Evolutionary conservation across 2,888 invertebrate genomes (phyloP), one percentile per base, ranked within the genome.

Genomic region (Pimpla rufipes): DNA sequence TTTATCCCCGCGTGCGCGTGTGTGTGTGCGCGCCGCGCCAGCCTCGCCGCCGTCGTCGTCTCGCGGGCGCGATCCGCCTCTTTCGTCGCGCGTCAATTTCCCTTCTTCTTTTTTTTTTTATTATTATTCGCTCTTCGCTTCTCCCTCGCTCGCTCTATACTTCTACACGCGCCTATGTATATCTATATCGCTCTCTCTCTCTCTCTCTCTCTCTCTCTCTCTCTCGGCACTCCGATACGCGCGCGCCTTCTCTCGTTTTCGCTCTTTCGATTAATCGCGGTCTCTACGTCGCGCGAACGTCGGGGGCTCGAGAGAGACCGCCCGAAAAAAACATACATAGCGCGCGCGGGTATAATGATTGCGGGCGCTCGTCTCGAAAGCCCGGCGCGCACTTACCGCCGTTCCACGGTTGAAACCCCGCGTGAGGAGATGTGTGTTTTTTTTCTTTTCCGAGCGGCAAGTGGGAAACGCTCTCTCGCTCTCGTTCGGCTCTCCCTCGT

Each of bases 331-430:
- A 59, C 4, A 21, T 18, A 23, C 10, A 21, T 55, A 55, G 13
- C 4, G 21, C 13, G 55, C 13, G 23, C 18, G 16, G 11, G n/a
- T 59, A 59, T 35, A 35, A 62, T 18, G 42, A 66, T 23, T 42
- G 23, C n/a, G 6, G 13, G 5, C 64, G 42, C 21, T 67, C 73
- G 76, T 77, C 77, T n/a, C n/a, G 47, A 78, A 84, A 74, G 62
- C 83, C 76, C 83, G 80, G 83, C 80, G 83, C 83, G 83, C 77
- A 84, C 83, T 84, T 80, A 84, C 83, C 83, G 57, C 55, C 57
- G 59, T 59, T 76, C 62, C 76, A 80, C 42, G 50, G 73, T 71
- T 68, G 55, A 84, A 70, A 16, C 18, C 73, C 62, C 68, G 73
- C 83, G 45, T 62, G 50, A 83, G 45, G 47, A 59, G 45, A 21